Conservation (phyloP, 2,113 vertebrate species). For the Columbina picui region DNA sequence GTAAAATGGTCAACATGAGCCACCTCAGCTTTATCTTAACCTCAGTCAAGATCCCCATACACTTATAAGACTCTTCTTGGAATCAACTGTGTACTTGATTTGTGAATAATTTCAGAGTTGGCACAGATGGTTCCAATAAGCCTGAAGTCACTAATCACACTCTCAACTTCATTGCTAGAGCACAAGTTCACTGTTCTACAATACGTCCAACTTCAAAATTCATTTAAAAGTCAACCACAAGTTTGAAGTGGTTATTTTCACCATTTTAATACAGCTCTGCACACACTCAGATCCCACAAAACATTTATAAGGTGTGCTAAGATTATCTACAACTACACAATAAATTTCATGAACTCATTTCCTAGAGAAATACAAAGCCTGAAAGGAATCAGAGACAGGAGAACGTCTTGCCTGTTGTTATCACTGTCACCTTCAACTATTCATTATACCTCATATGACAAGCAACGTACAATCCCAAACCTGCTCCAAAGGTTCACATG, state of each 20-base stretch:
- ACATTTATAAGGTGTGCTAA: not conserved
- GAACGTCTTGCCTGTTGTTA: not conserved
- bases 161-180: not conserved
- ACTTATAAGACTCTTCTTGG: not conserved
- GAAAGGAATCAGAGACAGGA: not conserved
- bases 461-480: not conserved
- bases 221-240: not conserved
- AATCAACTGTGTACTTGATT: not conserved
- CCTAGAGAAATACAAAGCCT: not conserved
- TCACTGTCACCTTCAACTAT: not conserved
- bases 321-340: not conserved
- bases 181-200: not conserved
- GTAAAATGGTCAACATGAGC: not conserved
- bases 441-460: not conserved
- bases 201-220: not conserved
- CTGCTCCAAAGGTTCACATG: not conserved
- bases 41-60: not conserved
- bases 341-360: not conserved
- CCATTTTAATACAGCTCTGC: not conserved
- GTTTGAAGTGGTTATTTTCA: rapidly evolving
- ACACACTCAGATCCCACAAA: not conserved
- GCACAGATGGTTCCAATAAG: not conserved
- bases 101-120: not conserved
- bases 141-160: not conserved
- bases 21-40: not conserved